Evolutionary conservation across 2,888 invertebrate species (phyloP).

Genomic region (Spodoptera littoralis): DNA sequence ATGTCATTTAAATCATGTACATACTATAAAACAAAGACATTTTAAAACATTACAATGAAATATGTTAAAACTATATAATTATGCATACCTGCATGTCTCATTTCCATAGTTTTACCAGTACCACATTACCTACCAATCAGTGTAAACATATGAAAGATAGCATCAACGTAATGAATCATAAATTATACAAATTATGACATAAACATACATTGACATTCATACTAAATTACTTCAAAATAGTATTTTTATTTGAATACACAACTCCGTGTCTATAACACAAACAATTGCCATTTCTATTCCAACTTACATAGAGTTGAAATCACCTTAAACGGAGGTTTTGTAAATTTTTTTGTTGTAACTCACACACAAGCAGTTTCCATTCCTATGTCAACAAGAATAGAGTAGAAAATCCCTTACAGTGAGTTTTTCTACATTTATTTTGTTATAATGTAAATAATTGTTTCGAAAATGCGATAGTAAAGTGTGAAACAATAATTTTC

Average conservation of each 20-base stretch:
- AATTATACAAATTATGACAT: conserved; percentile 32
- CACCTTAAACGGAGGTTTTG: neutral
- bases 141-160: conserved; percentile 29
- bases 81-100: too few relatives aligned
- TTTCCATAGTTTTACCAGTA: neutral
- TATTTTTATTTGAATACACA: conserved; percentile 8
- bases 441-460: conserved; percentile 42
- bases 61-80: too few relatives aligned
- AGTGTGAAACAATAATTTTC: conserved; percentile 50
- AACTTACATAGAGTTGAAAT: neutral
- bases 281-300: conserved; percentile 16
- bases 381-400: conserved; percentile 7
- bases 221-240: conserved; percentile 34
- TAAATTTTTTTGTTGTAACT: neutral
- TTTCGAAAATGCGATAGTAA: conserved; percentile 39
- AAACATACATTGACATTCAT: conserved; percentile 8
- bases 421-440: neutral
- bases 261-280: neutral
- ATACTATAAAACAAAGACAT: too few relatives aligned
- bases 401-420: conserved; percentile 3
- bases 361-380: neutral
- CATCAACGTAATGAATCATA: conserved; percentile 25
- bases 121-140: neutral
- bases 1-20: too few relatives aligned
- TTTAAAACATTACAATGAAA: too few relatives aligned